Evolutionary conservation across 2,113 vertebrate genomes (phyloP).

Genomic region (Ceyx melanurus): DNA sequence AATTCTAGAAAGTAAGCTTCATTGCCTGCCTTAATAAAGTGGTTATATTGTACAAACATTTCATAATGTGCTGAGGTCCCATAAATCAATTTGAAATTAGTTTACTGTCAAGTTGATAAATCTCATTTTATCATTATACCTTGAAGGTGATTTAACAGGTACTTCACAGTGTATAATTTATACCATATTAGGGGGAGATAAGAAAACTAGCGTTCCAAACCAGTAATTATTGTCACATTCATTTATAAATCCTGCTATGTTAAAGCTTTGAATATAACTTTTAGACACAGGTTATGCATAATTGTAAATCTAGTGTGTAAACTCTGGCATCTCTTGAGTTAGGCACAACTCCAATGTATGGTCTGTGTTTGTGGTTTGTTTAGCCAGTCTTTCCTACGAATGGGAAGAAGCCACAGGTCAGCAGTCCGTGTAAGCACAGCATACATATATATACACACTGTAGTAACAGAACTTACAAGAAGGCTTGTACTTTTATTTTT

Average conservation of each 20-base stretch:
- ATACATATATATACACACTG: not conserved
- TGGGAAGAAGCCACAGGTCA: not conserved
- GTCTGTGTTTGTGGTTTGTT: not conserved
- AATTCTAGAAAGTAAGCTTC: not conserved
- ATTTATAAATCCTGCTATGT: not conserved
- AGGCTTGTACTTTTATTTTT: not conserved
- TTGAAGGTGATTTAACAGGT: slow-evolving; percentile 26
- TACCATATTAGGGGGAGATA: not conserved
- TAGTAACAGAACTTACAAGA: not conserved
- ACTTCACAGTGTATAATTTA: slow-evolving; percentile 1
- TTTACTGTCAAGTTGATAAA: slow-evolving; percentile 44
- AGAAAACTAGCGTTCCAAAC: not conserved
- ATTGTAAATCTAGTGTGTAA: not conserved
- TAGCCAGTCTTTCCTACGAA: not conserved
- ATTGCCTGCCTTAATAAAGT: not conserved
- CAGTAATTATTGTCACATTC: slow-evolving; percentile 8
- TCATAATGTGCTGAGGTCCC: not conserved
- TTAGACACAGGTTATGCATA: not conserved
- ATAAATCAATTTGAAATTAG: slow-evolving; percentile 54
- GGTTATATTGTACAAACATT: slow-evolving; percentile 4
- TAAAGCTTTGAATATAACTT: not conserved
- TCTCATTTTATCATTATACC: slow-evolving; percentile 5
- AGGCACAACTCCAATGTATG: not conserved
- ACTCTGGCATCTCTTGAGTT: not conserved
- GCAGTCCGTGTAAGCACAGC: not conserved